These are phyloP conservation scores for Enteromius viviparus DNA, from an alignment of 2,797 vertebrate genomes.

Conservation along the genomic window DNA sequence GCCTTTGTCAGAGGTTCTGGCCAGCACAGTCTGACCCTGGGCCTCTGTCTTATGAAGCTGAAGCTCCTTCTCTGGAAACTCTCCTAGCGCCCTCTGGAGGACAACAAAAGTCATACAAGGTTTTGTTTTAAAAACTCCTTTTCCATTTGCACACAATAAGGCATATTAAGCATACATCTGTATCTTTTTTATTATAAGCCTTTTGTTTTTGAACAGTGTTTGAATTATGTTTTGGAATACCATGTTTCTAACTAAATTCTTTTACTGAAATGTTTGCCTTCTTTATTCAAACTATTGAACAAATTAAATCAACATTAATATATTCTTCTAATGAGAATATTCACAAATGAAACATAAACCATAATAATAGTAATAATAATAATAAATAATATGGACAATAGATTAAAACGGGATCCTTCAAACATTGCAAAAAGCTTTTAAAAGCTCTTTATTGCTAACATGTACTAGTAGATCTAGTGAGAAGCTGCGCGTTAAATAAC, in stretches of 20 bases:
- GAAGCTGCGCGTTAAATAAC: too few species aligned
- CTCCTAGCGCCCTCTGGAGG: constrained; percentile 80
- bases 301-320: background rate
- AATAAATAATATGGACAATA: background rate
- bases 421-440: background rate
- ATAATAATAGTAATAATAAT: too few species aligned
- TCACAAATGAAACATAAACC: background rate
- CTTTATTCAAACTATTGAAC: background rate
- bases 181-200: background rate
- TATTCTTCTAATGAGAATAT: background rate
- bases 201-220: background rate
- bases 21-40: constrained; percentile 78
- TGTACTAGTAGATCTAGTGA: too few species aligned
- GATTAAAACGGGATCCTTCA: background rate
- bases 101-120: constrained; percentile 6
- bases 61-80: constrained; percentile 88
- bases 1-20: constrained; percentile 84
- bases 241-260: background rate
- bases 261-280: background rate
- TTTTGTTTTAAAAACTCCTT: too few species aligned
- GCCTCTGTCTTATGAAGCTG: constrained; percentile 82
- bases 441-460: background rate
- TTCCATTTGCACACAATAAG: background rate
- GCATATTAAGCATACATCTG: background rate
- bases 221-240: background rate